Percentiles rank a stretch among this genome's conserved stretches.
These are phyloP conservation scores for Anastrepha ludens DNA, from an alignment of 1,140 invertebrate genomes.

Conservation along the genomic window DNA sequence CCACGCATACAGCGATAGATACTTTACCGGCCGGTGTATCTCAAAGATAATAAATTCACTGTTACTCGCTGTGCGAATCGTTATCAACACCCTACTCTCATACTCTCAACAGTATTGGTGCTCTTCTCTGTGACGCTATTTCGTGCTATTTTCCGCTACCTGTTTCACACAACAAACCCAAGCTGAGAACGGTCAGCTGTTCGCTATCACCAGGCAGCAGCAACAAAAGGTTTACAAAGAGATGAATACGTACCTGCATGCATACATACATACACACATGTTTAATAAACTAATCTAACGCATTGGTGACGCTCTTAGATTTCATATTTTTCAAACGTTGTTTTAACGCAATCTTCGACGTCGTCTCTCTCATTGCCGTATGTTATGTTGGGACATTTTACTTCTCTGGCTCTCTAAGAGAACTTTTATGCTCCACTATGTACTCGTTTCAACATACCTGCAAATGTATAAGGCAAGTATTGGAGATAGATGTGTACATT, in stretches of 20 bases:
- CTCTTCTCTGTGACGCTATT: too few relatives aligned
- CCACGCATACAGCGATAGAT: conserved; percentile 62
- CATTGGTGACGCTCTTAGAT: too few relatives aligned
- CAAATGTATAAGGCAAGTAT: conserved; percentile 18
- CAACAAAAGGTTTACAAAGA: background rate
- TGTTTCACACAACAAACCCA: background rate
- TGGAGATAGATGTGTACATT: background rate
- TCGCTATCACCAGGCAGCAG: background rate
- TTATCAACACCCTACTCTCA: conserved; percentile 49
- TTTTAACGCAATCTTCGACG: too few relatives aligned
- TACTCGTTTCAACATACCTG: background rate
- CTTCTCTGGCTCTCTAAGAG: background rate
- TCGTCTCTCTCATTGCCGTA: too few relatives aligned
- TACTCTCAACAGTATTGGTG: background rate
- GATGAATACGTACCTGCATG: too few relatives aligned
- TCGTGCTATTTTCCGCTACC: background rate
- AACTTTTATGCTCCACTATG: background rate
- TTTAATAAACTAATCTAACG: too few relatives aligned
- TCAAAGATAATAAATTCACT: background rate
- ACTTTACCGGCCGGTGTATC: conserved; percentile 10
- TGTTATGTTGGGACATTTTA: background rate
- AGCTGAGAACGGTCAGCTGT: conserved; percentile 11
- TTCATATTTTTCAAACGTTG: too few relatives aligned
- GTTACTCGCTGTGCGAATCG: background rate
- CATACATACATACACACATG: too few relatives aligned